Evolutionary conservation across 2,888 invertebrate genomes (phyloP).

Genomic region (Rhorus exstirpatorius): DNA sequence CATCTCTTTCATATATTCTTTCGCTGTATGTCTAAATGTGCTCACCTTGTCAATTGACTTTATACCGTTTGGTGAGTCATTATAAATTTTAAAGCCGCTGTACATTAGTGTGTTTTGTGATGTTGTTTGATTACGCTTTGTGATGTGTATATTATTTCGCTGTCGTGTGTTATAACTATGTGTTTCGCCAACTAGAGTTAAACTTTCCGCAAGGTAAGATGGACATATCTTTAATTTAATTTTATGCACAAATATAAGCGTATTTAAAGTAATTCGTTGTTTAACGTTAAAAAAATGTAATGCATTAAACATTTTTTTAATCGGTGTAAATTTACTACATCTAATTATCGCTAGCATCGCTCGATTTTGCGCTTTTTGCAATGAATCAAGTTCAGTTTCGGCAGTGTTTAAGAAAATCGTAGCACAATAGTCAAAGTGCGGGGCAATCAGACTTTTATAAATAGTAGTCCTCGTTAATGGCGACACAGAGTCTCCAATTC

Average conservation of each 20-base stretch:
- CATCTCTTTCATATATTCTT: conserved; percentile 43
- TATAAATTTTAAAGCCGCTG: conserved; percentile 53
- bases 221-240: conserved; percentile 43
- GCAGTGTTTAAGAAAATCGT: conserved; percentile 55
- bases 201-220: conserved; percentile 41
- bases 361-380: conserved; percentile 19
- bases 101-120: conserved; percentile 48
- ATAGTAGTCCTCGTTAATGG: conserved; percentile 50
- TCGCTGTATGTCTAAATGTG: conserved; percentile 41
- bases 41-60: conserved; percentile 44
- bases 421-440: conserved; percentile 64
- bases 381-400: conserved; percentile 47
- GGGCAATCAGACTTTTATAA: conserved; percentile 60
- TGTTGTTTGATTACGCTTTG: conserved; percentile 39
- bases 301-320: conserved; percentile 8
- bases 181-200: conserved; percentile 47
- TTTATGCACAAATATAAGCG: conserved; percentile 51
- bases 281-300: conserved; percentile 37
- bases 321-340: neutral
- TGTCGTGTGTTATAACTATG: conserved; percentile 49
- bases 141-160: conserved; percentile 45
- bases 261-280: conserved; percentile 39
- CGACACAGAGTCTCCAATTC: conserved; percentile 54
- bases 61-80: conserved; percentile 53
- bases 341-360: conserved; percentile 6